A percentile compares a stretch with the other conserved stretches of the same genome.
Conservation (phyloP, 2,797 vertebrate genomes). For the Cirrhinus mrigala region DNA sequence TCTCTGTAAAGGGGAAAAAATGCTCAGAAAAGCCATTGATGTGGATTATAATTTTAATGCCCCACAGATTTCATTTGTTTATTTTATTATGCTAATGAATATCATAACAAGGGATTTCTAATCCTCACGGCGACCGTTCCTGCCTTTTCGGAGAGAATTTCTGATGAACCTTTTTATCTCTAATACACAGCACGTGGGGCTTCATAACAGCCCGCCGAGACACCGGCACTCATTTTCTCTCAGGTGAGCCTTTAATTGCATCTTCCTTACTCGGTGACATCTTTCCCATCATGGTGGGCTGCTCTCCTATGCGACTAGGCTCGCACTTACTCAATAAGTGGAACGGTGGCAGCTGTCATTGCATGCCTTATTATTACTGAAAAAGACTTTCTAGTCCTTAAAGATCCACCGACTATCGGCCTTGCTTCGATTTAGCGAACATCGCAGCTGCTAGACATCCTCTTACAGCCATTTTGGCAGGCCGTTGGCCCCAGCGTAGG, state of each 20-base stretch:
- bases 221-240: constrained; percentile 46
- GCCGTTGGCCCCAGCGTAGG: constrained; percentile 12
- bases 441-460: constrained; percentile 28
- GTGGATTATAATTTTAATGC: constrained; percentile 13
- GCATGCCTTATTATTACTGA: constrained; percentile 60
- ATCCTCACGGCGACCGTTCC: constrained; percentile 13
- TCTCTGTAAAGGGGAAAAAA: not conserved
- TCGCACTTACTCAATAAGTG: constrained; percentile 70
- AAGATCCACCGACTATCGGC: constrained; percentile 51
- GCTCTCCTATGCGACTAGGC: constrained; percentile 68
- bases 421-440: constrained; percentile 51
- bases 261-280: constrained; percentile 57
- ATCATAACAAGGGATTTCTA: constrained; percentile 27
- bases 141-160: constrained; percentile 34
- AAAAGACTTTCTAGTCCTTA: constrained; percentile 51
- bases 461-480: constrained; percentile 27
- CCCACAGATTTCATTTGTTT: constrained; percentile 22
- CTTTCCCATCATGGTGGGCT: constrained; percentile 55
- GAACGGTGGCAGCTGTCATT: constrained; percentile 73
- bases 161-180: constrained; percentile 47
- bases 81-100: constrained; percentile 38
- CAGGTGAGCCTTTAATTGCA: constrained; percentile 61
- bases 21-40: constrained; percentile 32
- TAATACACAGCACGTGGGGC: constrained; percentile 46
- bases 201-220: constrained; percentile 54